Evolutionary conservation across 1,140 invertebrate genomes (phyloP), one percentile per base, ranked within the genome.

Genomic region (Andrena cerasifolii): DNA sequence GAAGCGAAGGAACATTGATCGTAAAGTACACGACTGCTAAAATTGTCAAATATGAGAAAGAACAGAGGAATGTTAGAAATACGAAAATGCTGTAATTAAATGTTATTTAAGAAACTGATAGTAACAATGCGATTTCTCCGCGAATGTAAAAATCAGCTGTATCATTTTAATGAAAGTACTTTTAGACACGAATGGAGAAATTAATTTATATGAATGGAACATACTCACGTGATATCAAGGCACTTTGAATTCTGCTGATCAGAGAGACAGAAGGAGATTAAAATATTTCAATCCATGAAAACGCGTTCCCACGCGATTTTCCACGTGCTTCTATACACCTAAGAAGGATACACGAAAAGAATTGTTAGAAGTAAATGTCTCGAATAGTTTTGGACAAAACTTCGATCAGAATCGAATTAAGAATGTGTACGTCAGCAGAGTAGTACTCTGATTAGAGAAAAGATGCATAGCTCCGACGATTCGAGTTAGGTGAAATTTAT

Each of bases 311-410:
- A 87, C 83, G 80, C 82, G 82, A 80, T 87, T 85, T 73, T 86
- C 82, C 62, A 76, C 73, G 85, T 79, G 88, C 86, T 87, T 88
- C 88, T 89, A 89, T 86, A 90, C 86, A 89, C 89, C 91, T 92
- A 84, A 84, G 79, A 84, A 82, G 82, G 88, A 92, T 85, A 85
- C 67, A 89, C 53, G 56, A 83, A 80, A 77, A 68, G 47, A 36
- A 16, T 53, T 53, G 70, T 84, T 83, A 84, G 56, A 83, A 75
- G 71, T 70, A 75, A 71, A 51, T 65, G 21, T 40, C 40, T 70
- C 18, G 16, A 26, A n/a, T 5, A 21, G n/a, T 21, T 47, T 51
- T 16, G 14, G 58, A 61, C 1, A 31, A 40, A 45, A 61, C 63
- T 75, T 67, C 18, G 16, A 45, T 67, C 18, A 45, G 53, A 21